phyloP scores from a whole-genome alignment of 2,113 vertebrate genomes.

The Laticauda laticaudata region DNA sequence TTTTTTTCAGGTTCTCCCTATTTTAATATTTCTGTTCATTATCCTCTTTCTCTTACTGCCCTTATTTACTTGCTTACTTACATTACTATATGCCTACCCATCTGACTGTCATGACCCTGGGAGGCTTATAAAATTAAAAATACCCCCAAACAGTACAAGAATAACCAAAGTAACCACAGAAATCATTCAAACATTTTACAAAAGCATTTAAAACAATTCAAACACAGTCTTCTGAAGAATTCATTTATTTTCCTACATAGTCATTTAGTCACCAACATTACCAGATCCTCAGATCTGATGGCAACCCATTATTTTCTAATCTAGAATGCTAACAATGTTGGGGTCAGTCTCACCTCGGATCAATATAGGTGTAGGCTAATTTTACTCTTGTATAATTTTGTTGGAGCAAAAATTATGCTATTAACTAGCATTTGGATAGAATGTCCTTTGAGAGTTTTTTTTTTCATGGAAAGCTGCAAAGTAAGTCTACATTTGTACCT shows the following conservation, averaged over 20 bases:
- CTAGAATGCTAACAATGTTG: neutral
- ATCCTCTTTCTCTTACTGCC: slow-evolving; percentile 32
- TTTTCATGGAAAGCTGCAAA: slow-evolving; percentile 42
- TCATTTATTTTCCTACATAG: neutral
- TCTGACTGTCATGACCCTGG: neutral
- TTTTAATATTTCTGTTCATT: slow-evolving; percentile 3
- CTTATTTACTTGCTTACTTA: neutral
- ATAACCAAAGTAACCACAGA: neutral
- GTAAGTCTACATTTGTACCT: slow-evolving; percentile 49
- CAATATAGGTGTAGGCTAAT: neutral
- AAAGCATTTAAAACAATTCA: neutral
- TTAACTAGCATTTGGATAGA: slow-evolving; percentile 28
- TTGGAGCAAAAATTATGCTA: slow-evolving; percentile 19
- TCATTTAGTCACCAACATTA: neutral
- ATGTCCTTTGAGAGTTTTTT: slow-evolving; percentile 65
- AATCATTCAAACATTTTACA: neutral
- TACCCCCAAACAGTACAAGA: neutral
- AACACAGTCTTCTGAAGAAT: neutral
- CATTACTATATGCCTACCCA: neutral
- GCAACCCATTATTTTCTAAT: neutral
- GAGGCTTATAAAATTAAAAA: neutral
- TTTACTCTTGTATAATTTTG: slow-evolving; percentile 4
- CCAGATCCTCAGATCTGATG: neutral
- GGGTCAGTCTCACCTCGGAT: neutral
- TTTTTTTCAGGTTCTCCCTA: neutral